A percentile compares a stretch with the other conserved stretches of the same genome.
These are phyloP conservation scores for Hydrozoanthus tunicans DNA, from an alignment of 64 coral and sea anemone species.

Conservation along the genomic window DNA sequence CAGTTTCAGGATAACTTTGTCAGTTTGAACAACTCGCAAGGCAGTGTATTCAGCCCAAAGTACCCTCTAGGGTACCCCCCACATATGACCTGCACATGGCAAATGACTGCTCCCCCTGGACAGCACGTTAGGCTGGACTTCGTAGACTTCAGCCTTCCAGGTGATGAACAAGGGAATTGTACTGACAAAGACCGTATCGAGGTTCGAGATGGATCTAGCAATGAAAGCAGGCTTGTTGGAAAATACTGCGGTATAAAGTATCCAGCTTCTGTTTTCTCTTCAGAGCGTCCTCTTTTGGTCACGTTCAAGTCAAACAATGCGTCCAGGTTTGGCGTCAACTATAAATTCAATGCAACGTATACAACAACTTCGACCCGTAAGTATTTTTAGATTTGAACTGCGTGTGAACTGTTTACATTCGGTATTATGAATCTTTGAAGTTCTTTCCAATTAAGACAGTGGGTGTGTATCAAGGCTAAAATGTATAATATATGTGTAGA, in stretches of 20 bases:
- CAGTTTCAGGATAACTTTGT: constrained; percentile 32
- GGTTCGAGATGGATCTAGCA: neutral
- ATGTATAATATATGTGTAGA: too few relatives aligned
- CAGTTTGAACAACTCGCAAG: neutral
- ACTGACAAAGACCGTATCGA: neutral
- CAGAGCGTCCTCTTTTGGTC: neutral
- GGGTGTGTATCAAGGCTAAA: too few relatives aligned
- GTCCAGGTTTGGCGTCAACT: neutral
- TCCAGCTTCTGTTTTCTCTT: constrained; percentile 24
- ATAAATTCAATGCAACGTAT: constrained; percentile 36
- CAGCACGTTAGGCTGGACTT: constrained; percentile 29
- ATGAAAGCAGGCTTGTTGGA: neutral
- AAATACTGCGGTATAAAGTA: constrained; percentile 4
- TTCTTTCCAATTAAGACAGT: too few relatives aligned
- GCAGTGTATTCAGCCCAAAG: constrained; percentile 2
- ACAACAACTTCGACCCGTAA: neutral
- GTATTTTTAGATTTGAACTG: neutral
- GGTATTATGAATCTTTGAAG: too few relatives aligned
- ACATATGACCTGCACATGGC: constrained; percentile 35
- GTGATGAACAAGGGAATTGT: constrained; percentile 8
- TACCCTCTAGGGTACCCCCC: constrained; percentile 2
- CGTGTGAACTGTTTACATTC: too few relatives aligned
- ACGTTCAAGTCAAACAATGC: neutral
- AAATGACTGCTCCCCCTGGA: neutral
- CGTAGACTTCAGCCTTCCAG: neutral